Percentiles rank a stretch among this genome's conserved stretches.
Conservation (phyloP, 2,113 vertebrate genomes). For the Saguinus midas region DNA sequence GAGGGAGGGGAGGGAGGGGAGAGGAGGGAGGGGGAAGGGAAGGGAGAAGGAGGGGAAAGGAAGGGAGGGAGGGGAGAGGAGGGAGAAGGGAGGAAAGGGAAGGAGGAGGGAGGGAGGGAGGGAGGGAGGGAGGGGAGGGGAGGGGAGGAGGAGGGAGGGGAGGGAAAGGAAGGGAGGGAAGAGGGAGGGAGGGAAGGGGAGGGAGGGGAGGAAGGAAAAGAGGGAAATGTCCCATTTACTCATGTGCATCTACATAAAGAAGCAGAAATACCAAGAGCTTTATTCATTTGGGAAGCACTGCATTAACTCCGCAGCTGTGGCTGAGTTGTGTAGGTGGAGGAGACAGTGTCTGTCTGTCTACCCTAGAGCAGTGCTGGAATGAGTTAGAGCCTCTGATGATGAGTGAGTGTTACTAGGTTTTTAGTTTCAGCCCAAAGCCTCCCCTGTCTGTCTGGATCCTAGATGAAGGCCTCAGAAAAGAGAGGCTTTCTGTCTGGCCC, state of each 20-base stretch:
- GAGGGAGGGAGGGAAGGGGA: too few species aligned
- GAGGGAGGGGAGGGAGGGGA: too few species aligned
- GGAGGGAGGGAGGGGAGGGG: too few species aligned
- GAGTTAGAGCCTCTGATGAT: background rate
- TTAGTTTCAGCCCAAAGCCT: background rate
- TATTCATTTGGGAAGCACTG: background rate
- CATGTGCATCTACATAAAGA: background rate
- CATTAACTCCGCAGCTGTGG: background rate
- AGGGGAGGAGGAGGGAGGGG: too few species aligned
- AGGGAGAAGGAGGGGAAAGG: too few species aligned
- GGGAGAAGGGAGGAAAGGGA: too few species aligned
- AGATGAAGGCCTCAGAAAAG: background rate
- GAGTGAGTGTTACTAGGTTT: background rate
- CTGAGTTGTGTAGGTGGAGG: background rate
- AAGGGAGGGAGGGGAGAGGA: too few species aligned
- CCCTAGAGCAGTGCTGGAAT: background rate
- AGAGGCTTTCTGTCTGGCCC: fast-evolving
- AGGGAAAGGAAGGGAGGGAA: background rate
- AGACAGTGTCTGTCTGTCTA: background rate
- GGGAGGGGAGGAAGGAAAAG: background rate
- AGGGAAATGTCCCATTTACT: background rate
- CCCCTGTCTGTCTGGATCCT: background rate
- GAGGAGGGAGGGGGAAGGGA: too few species aligned
- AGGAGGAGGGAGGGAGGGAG: too few species aligned
- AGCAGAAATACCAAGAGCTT: background rate